Conservation (phyloP, 2,113 vertebrate genomes). For the Turnix velox region DNA sequence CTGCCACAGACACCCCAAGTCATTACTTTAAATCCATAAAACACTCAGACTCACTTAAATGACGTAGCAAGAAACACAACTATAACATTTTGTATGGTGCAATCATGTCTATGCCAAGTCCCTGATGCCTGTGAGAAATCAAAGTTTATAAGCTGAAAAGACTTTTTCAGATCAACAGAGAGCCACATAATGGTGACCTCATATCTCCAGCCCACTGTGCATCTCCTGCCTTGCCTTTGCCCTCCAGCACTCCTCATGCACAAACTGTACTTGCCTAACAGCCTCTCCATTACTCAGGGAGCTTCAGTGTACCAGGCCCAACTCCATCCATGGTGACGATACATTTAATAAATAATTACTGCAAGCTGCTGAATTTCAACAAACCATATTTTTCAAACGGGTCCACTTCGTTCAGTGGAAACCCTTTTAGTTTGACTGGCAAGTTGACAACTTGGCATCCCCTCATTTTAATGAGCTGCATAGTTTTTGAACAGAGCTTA, state of each 20-base stretch:
- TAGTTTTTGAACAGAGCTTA: not conserved
- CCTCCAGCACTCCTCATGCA: not conserved
- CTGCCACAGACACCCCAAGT: not conserved
- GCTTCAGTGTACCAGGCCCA: not conserved
- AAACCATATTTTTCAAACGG: not conserved
- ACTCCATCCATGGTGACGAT: not conserved
- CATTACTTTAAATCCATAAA: not conserved
- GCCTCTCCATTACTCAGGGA: not conserved
- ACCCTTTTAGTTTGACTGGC: not conserved
- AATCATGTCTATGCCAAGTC: not conserved
- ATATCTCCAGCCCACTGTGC: not conserved
- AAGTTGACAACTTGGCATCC: not conserved
- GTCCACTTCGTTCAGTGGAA: not conserved
- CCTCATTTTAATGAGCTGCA: not conserved
- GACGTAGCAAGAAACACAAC: not conserved
- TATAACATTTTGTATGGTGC: no score
- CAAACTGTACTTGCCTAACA: not conserved
- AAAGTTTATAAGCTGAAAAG: not conserved
- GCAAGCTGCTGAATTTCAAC: not conserved
- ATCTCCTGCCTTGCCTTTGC: not conserved
- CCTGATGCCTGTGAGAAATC: not conserved
- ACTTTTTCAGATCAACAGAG: not conserved
- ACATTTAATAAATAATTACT: not conserved
- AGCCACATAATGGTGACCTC: accelerated
- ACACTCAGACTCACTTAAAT: accelerated